phyloP scores from a whole-genome alignment of 2,888 invertebrate species.

The Cephus runcator region DNA sequence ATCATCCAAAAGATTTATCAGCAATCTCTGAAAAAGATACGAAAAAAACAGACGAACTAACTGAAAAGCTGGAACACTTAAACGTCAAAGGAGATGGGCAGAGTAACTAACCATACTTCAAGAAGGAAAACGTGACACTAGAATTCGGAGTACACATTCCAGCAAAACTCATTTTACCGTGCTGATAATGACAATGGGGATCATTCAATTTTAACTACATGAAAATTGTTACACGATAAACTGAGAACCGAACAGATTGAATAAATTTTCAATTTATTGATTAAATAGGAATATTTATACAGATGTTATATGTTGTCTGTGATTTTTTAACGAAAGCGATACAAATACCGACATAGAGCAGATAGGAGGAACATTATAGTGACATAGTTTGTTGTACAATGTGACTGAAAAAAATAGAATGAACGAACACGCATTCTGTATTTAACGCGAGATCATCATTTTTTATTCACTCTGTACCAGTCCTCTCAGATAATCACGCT shows the following conservation, averaged over 20 bases:
- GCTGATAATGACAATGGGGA: neutral
- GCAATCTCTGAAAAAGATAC: conserved; percentile 13
- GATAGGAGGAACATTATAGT: neutral
- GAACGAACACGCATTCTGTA: neutral
- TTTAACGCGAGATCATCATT: neutral
- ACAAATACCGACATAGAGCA: neutral
- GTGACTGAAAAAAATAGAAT: neutral
- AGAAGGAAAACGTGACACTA: conserved; percentile 12
- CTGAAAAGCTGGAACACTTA: conserved; percentile 71
- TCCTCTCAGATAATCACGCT: neutral
- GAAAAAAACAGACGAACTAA: conserved; percentile 67
- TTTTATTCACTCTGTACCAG: neutral
- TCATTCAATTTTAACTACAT: neutral
- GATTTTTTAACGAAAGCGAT: conserved; percentile 34
- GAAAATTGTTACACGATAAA: neutral
- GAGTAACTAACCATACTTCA: neutral
- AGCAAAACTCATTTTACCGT: neutral
- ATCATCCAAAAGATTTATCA: neutral
- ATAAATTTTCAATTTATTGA: conserved; percentile 38
- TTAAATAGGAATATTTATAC: conserved; percentile 44
- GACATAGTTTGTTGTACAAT: neutral
- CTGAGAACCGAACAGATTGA: conserved; percentile 21
- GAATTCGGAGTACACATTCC: conserved; percentile 18
- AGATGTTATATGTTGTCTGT: conserved; percentile 44
- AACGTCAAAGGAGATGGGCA: conserved; percentile 66